Percentiles rank a stretch among this genome's conserved stretches.
These are phyloP conservation scores for Neodiprion lecontei DNA, from an alignment of 1,140 invertebrate genomes.

Conservation along the genomic window DNA sequence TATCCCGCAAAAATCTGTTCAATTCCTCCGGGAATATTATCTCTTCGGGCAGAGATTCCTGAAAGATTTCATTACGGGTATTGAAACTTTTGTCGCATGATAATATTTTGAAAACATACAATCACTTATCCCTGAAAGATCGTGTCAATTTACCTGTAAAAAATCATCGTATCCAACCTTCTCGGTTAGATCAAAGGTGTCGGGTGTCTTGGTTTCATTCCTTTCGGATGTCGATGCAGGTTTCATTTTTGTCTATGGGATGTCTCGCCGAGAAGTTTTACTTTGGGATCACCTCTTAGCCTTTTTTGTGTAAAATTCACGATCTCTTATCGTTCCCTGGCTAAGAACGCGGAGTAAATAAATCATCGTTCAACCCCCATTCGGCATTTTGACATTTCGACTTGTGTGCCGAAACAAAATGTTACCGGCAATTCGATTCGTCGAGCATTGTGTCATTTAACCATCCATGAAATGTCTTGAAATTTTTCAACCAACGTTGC, in stretches of 20 bases:
- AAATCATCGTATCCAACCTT: conserved; percentile 20
- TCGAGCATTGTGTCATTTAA: too few species aligned
- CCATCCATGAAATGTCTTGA: too few species aligned
- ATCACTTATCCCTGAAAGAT: not conserved
- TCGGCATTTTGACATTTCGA: too few species aligned
- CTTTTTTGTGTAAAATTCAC: too few species aligned
- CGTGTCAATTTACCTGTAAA: not conserved
- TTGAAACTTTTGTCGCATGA: conserved; percentile 10
- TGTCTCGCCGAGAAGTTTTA: not conserved
- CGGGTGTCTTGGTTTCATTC: not conserved
- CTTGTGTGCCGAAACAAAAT: not conserved
- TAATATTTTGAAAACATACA: conserved; percentile 5
- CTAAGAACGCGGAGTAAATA: too few species aligned
- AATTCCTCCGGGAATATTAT: conserved; percentile 48
- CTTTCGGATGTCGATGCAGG: not conserved
- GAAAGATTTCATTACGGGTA: not conserved
- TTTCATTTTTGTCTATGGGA: not conserved
- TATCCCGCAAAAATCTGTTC: conserved; percentile 45
- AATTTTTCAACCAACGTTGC: too few species aligned
- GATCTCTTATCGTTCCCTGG: too few species aligned
- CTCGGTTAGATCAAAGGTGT: conserved; percentile 27
- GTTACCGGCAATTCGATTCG: not conserved
- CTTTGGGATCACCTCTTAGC: too few species aligned
- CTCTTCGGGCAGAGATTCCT: conserved; percentile 33
- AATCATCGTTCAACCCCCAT: too few species aligned